Evolutionary conservation across 2,113 vertebrate genomes (phyloP), one percentile per base, ranked within the genome.

Genomic region (Ophiodon elongatus): DNA sequence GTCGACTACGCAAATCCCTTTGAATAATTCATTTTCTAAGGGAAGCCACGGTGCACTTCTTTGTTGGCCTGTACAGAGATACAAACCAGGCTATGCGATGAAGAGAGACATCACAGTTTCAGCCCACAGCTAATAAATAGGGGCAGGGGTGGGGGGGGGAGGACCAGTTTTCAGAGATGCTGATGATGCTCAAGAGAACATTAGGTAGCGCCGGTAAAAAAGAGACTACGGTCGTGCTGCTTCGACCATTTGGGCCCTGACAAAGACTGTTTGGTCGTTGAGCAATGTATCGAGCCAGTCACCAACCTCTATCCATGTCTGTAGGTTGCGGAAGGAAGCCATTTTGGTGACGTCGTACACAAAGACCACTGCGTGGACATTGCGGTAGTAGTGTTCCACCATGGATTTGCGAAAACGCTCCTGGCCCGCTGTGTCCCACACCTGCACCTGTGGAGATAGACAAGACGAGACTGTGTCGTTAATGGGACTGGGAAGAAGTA

Each of bases 271-370:
- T 8, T 21, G 13, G n/a, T 52, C 54, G 8, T 31, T 47, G 45
- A 17, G 14, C 6, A 79, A 2, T 11, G 14, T 8, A 29, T 17
- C 39, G 14, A 64, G 21, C 19, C 19, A 63, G 68, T 68, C 31
- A 79, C 87, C 33, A 47, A 94, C 93, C 92, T 94, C 93, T 74
- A 94, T 97, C 98, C 98, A 99, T 14, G 96, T 97, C 94, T 99
- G 98, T 67, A 99, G 96, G 91, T 99, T 99, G 90, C 96, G 96
- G 91, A 99, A 99, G 77, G 98, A 99, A 33, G 95, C 86, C 96
- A 99, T 98, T 93, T 99, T 99, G 14, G 98, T 99, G 88, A 99
- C 98, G 0, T 99, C 98, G 1, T 99, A 99, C 4, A 99, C 98
- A 15, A 99, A 99, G 83, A 99, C 97, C 1, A 99, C 97, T 0